These are phyloP conservation scores for Menura novaehollandiae DNA, from an alignment of 2,113 vertebrate genomes.

Conservation along the genomic window DNA sequence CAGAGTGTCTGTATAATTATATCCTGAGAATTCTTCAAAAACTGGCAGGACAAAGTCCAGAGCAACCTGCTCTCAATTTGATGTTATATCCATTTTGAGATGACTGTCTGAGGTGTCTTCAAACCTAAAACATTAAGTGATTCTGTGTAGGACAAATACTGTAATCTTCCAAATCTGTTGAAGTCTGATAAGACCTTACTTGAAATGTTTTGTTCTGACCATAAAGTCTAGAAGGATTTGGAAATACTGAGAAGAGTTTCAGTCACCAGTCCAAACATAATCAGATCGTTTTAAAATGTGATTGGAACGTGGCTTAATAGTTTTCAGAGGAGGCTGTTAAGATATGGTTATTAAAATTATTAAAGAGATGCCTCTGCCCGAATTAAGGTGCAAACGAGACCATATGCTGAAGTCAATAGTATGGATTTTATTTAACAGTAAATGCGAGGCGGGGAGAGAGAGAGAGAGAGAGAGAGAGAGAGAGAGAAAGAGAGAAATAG, in stretches of 20 bases:
- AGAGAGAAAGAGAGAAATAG: background rate
- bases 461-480: background rate
- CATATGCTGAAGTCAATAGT: background rate
- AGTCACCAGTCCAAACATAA: background rate
- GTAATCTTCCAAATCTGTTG: background rate
- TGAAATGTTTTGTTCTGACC: background rate
- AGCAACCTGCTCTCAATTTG: background rate
- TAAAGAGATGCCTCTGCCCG: background rate
- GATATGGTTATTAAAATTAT: background rate
- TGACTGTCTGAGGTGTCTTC: background rate
- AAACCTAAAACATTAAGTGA: background rate
- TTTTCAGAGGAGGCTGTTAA: background rate
- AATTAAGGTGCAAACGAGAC: background rate
- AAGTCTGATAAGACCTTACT: background rate
- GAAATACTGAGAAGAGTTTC: background rate
- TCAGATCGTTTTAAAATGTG: background rate
- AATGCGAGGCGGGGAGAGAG: background rate
- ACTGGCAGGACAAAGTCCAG: background rate
- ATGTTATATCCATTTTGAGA: background rate
- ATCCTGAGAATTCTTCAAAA: background rate
- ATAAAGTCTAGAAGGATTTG: background rate
- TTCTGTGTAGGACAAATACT: background rate
- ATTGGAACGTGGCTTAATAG: background rate
- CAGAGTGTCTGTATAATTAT: background rate
- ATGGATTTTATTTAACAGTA: background rate